Evolutionary conservation across 2,888 invertebrate genomes (phyloP), one percentile per base, ranked within the genome.

Genomic region (Ganaspis brasiliensis): DNA sequence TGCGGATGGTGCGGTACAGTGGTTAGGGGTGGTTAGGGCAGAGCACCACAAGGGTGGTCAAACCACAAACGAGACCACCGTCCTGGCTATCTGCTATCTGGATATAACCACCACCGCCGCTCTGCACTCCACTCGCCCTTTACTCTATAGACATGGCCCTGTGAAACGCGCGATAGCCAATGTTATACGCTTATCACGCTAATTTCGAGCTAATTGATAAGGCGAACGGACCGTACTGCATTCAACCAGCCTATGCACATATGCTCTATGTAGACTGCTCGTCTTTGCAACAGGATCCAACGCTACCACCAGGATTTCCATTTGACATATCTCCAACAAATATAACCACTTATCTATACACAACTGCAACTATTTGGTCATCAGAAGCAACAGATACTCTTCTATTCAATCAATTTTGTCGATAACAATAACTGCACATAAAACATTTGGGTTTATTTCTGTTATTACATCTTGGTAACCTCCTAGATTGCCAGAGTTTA

Each of bases 31-130:
- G 89, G 89, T 88, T 87, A 89, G 89, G 88, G 87, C 87, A 87
- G 86, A 85, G 88, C 86, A 87, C 91, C 91, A 86, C 91, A 90
- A 91, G 90, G 90, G 90, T 89, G 91, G 90, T 91, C 90, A 88
- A 89, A 91, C 91, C 91, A 87, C 91, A 91, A 91, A 91, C 91
- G 91, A 91, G 91, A 91, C 91, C 91, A 85, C 91, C 88, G 89
- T 89, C 89, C 91, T 89, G 90, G 90, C 91, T 91, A 91, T 91
- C 91, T 90, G 91, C 91, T 91, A 91, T 91, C 91, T 89, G 91
- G 91, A 91, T 91, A 40, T 67, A 91, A 91, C 91, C 91, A 87
- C 91, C 88, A 81, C 85, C 83, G 85, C 88, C 86, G 82, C 86
- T 80, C 75, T 55, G 75, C 75, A 35, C 79, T 55, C 80, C 70